phyloP scores from a whole-genome alignment of 1,140 invertebrate species.

The Apocrypta bakeri region DNA sequence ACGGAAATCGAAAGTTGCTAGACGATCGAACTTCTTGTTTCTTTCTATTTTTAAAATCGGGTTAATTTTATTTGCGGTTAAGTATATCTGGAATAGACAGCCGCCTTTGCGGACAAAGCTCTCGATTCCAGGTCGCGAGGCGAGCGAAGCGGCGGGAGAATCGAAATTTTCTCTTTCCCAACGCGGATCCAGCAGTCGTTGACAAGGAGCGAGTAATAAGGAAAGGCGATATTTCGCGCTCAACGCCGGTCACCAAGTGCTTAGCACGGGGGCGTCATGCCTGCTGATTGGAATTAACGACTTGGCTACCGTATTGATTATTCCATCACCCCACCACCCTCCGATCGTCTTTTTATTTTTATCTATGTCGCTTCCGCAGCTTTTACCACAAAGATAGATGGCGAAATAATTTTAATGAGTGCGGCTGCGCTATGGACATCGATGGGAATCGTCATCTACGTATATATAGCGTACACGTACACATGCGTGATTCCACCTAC shows the following conservation, averaged over 20 bases:
- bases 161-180: too few species aligned
- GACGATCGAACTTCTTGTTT: too few species aligned
- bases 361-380: neutral
- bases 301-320: slow-evolving; percentile 70
- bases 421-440: neutral
- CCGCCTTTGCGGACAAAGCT: too few species aligned
- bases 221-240: slow-evolving; percentile 47
- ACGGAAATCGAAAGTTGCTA: slow-evolving; percentile 15
- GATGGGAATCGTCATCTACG: too few species aligned
- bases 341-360: slow-evolving; percentile 35
- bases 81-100: too few species aligned
- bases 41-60: too few species aligned
- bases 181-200: too few species aligned
- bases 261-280: slow-evolving; percentile 63
- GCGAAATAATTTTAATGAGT: neutral
- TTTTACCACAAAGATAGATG: neutral
- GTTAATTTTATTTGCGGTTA: too few species aligned
- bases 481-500: too few species aligned
- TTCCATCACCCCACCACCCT: slow-evolving; percentile 53
- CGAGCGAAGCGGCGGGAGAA: too few species aligned
- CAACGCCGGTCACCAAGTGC: slow-evolving; percentile 50
- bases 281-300: slow-evolving; percentile 70
- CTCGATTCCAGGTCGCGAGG: too few species aligned
- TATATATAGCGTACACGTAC: too few species aligned
- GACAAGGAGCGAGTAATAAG: neutral